A percentile compares a stretch with the other conserved stretches of the same genome.
Conservation (phyloP, 35 echinoderm and acorn worm species). For the Lytechinus pictus region DNA sequence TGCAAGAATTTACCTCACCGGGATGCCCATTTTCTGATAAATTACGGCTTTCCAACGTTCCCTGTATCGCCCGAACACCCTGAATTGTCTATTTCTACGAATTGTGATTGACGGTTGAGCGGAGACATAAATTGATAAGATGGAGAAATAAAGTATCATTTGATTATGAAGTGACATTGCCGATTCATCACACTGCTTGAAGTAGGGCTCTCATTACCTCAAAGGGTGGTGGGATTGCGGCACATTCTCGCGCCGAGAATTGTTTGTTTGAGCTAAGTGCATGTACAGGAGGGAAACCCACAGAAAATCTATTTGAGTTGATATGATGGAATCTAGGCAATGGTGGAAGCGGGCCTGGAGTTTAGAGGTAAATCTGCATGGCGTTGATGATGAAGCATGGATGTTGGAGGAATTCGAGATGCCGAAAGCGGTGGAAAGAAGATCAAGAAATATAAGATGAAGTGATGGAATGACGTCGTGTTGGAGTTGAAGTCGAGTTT, state of each 20-base stretch:
- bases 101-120: not conserved
- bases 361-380: not conserved
- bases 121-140: not conserved
- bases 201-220: not conserved
- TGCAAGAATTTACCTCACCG: not conserved
- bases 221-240: not conserved
- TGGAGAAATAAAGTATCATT: conserved; percentile 14
- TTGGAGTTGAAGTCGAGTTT: not conserved
- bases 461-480: not conserved
- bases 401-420: not conserved
- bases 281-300: not conserved
- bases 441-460: not conserved
- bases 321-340: not conserved
- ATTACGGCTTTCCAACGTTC: not conserved
- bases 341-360: not conserved
- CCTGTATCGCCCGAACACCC: not conserved
- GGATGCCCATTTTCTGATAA: not conserved
- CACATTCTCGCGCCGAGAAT: not conserved
- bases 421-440: not conserved
- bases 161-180: not conserved
- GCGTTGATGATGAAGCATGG: conserved; percentile 2
- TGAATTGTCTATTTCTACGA: not conserved
- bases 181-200: not conserved
- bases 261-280: not conserved
- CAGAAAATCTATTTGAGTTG: not conserved